phyloP scores from a whole-genome alignment of 2,113 vertebrate genomes.

The Sarotherodon lohbergeri region DNA sequence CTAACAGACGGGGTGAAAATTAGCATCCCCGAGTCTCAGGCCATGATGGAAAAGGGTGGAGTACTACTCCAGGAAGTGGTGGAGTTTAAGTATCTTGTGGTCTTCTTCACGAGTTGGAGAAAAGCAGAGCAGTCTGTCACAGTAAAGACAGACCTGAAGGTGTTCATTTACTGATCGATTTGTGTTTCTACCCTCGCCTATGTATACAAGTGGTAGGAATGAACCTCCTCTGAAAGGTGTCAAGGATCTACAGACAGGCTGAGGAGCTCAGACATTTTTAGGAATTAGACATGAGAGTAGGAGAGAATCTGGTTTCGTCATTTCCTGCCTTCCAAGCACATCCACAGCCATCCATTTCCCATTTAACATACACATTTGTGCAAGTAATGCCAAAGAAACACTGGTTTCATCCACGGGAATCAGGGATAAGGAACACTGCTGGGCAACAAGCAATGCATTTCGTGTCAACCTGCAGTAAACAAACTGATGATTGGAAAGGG shows the following conservation, averaged over 20 bases:
- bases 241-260: not conserved
- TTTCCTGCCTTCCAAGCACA: not conserved
- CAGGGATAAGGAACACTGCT: not conserved
- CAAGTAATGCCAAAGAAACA: rapidly evolving
- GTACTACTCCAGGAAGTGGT: not conserved
- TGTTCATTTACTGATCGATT: not conserved
- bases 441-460: not conserved
- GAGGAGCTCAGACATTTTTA: not conserved
- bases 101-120: not conserved
- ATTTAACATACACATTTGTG: not conserved
- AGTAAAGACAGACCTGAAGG: not conserved
- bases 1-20: not conserved
- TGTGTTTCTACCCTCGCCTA: not conserved
- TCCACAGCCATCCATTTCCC: not conserved
- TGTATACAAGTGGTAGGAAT: not conserved
- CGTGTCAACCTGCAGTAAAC: not conserved
- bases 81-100: not conserved
- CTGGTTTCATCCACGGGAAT: not conserved
- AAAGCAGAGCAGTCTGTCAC: not conserved
- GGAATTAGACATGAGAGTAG: not conserved
- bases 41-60: not conserved
- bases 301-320: not conserved
- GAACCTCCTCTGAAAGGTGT: not conserved
- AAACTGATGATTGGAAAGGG: not conserved
- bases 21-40: not conserved